Percentiles rank a stretch among this genome's conserved stretches.
Conservation (phyloP, 2,888 invertebrate species). For the Agonopterix heracliana region DNA sequence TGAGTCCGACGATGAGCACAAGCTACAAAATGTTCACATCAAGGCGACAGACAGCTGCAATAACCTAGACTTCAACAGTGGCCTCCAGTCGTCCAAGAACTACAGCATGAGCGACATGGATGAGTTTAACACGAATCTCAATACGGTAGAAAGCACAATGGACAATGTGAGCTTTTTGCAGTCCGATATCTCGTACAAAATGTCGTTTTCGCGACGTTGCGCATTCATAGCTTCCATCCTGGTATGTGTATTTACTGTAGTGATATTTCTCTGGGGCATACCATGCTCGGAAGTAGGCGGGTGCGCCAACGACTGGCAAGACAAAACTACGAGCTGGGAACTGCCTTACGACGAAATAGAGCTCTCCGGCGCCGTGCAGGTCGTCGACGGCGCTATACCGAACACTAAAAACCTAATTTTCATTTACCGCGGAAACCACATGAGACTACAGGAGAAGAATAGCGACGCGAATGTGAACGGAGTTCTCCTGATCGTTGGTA, state of each 20-base stretch:
- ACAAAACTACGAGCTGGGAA: conserved; percentile 81
- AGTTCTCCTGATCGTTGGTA: conserved; percentile 81
- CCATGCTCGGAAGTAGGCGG: conserved; percentile 84
- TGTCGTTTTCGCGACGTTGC: conserved; percentile 81
- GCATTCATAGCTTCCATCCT: conserved; percentile 83
- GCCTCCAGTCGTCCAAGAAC: conserved; percentile 55
- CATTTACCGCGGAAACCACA: conserved; percentile 82
- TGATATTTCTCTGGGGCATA: conserved; percentile 84
- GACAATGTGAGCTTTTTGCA: conserved; percentile 69
- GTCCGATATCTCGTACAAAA: conserved; percentile 69
- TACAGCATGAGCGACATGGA: conserved; percentile 67
- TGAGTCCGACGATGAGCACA: conserved; percentile 83
- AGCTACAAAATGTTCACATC: conserved; percentile 49
- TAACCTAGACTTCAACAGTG: conserved; percentile 64
- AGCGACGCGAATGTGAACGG: conserved; percentile 76
- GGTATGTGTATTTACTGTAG: conserved; percentile 81
- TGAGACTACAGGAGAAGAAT: conserved; percentile 67
- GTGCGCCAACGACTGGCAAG: conserved; percentile 76
- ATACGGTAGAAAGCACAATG: conserved; percentile 66
- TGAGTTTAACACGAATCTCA: conserved; percentile 62
- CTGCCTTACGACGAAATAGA: conserved; percentile 81
- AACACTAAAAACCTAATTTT: conserved; percentile 83
- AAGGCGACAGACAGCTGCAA: conserved; percentile 56
- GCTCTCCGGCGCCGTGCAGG: conserved; percentile 81
- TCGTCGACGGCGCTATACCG: conserved; percentile 79